A percentile compares a stretch with the other conserved stretches of the same genome.
phyloP scores from a whole-genome alignment of 1,140 invertebrate species.

The Ostrea edulis region DNA sequence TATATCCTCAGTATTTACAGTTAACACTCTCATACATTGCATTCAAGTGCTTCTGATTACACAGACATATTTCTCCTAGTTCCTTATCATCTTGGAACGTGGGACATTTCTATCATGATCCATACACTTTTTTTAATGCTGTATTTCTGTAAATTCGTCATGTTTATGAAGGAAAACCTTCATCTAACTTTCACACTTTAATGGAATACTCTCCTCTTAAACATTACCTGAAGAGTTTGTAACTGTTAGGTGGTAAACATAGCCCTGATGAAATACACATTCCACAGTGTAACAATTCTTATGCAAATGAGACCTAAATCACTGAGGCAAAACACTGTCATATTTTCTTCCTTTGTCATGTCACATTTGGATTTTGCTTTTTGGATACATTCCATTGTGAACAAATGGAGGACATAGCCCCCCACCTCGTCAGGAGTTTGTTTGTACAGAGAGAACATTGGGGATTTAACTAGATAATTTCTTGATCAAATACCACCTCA shows the following conservation, averaged over 20 bases:
- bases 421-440: not conserved
- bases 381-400: constrained; percentile 8
- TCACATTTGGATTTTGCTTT: not conserved
- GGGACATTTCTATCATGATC: not conserved
- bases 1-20: constrained; percentile 3
- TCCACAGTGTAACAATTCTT: constrained; percentile 19
- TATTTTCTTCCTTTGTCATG: not conserved
- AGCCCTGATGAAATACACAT: constrained; percentile 25
- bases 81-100: not conserved
- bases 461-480: constrained; percentile 36
- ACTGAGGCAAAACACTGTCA: constrained; percentile 1
- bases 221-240: no score
- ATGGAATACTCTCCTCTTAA: no score
- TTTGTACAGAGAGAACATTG: constrained; percentile 21
- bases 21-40: not conserved
- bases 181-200: no score
- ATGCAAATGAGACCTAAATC: constrained; percentile 37
- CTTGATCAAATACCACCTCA: constrained; percentile 25
- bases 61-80: not conserved
- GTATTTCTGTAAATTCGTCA: no score
- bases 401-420: not conserved
- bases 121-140: not conserved
- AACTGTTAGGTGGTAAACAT: constrained; percentile 27
- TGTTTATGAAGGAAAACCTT: no score
- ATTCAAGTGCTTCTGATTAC: not conserved